These are phyloP conservation scores for Eristalis tenax DNA, from an alignment of 2,888 invertebrate genomes.

Conservation along the genomic window DNA sequence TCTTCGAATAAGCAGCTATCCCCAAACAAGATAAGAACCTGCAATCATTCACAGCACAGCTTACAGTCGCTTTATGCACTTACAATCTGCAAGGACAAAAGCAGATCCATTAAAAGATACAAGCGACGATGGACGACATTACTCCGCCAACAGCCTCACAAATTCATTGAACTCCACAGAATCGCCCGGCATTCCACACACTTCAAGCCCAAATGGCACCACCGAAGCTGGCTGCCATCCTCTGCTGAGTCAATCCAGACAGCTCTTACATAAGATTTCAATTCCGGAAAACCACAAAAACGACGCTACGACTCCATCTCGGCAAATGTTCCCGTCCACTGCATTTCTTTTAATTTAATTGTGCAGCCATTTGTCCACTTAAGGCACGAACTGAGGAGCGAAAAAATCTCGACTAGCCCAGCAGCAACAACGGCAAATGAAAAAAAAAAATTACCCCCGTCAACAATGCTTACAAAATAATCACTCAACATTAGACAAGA, in stretches of 20 bases:
- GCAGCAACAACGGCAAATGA: background rate
- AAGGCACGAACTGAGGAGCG: slow-evolving; percentile 12
- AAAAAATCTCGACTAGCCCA: background rate
- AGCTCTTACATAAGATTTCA: slow-evolving; percentile 10
- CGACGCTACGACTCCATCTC: background rate
- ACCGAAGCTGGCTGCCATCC: background rate
- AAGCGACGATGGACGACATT: background rate
- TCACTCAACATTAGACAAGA: slow-evolving; percentile 52
- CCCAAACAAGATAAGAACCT: background rate
- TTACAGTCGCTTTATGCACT: background rate
- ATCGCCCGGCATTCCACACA: background rate
- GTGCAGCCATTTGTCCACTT: slow-evolving; percentile 26
- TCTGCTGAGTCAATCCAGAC: background rate
- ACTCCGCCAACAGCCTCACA: background rate
- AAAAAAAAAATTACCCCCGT: slow-evolving; percentile 36
- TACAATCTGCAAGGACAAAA: background rate
- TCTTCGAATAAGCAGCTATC: background rate
- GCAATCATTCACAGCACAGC: background rate
- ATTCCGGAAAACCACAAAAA: background rate
- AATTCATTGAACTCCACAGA: background rate
- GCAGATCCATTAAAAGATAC: background rate
- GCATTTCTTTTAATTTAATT: slow-evolving; percentile 29
- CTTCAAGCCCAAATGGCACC: background rate
- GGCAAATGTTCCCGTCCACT: background rate
- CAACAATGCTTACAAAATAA: slow-evolving; percentile 40